Conservation (phyloP, 2,113 vertebrate species). For the Gracilinanus agilis region DNA sequence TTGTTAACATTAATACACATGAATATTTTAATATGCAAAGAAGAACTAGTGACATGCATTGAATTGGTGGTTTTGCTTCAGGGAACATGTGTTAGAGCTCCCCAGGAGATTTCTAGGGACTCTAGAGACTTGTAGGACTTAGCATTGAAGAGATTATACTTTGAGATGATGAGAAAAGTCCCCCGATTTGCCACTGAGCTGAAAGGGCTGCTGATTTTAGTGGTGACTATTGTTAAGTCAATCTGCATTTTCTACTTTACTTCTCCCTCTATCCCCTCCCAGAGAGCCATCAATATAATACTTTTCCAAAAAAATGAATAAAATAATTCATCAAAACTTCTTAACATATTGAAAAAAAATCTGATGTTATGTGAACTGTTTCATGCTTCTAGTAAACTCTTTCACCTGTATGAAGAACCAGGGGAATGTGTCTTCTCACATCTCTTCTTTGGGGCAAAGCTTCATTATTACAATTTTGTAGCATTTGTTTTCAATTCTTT, state of each 20-base stretch:
- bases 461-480: no score
- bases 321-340: no score
- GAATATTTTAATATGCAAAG: neutral
- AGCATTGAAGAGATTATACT: neutral
- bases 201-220: neutral
- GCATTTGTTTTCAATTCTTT: no score
- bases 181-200: neutral
- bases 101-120: neutral
- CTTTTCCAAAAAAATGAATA: no score
- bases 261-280: no score
- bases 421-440: no score
- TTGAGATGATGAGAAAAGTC: neutral
- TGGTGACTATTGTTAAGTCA: neutral
- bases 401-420: neutral
- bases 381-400: no score
- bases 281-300: no score
- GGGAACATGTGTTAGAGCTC: neutral
- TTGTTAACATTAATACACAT: neutral
- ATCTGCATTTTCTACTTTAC: neutral
- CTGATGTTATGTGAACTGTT: no score
- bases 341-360: no score
- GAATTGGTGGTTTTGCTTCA: neutral
- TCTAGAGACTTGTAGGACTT: neutral
- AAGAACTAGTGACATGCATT: neutral
- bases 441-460: neutral